These are phyloP conservation scores for Umimayanthus chanpuru DNA, from an alignment of 92 coral and sea anemone genomes.

Conservation along the genomic window DNA sequence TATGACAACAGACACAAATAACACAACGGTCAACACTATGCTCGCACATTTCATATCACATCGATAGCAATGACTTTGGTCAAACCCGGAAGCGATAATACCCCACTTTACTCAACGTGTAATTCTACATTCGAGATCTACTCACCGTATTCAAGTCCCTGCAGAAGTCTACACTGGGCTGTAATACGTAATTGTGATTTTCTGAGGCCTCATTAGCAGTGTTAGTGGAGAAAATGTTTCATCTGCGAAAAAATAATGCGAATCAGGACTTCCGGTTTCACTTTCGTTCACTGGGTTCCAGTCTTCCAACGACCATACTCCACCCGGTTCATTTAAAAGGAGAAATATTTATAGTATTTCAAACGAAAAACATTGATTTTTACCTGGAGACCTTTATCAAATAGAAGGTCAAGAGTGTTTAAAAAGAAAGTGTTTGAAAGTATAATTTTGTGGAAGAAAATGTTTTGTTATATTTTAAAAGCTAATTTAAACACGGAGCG, in stretches of 20 bases:
- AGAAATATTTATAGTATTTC: no score
- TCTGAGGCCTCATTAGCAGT: background rate
- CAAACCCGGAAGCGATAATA: constrained; percentile 9
- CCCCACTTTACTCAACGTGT: background rate
- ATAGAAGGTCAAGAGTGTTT: no score
- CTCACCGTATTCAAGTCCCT: background rate
- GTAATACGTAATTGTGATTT: background rate
- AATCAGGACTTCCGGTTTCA: background rate
- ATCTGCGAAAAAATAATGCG: background rate
- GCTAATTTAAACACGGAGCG: no score
- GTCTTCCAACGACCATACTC: background rate
- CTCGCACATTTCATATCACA: background rate
- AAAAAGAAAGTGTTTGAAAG: no score
- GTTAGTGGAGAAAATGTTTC: background rate
- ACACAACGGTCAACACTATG: background rate
- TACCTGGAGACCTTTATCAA: no score
- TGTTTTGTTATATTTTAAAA: no score
- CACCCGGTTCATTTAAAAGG: no score
- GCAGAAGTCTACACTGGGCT: background rate
- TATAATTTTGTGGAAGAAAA: no score
- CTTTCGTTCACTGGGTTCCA: background rate
- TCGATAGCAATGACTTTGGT: background rate
- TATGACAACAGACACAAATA: background rate
- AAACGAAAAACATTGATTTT: no score
- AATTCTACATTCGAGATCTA: background rate